These are phyloP conservation scores for Tinea semifulvella DNA, from an alignment of 2,888 invertebrate species.

Conservation along the genomic window DNA sequence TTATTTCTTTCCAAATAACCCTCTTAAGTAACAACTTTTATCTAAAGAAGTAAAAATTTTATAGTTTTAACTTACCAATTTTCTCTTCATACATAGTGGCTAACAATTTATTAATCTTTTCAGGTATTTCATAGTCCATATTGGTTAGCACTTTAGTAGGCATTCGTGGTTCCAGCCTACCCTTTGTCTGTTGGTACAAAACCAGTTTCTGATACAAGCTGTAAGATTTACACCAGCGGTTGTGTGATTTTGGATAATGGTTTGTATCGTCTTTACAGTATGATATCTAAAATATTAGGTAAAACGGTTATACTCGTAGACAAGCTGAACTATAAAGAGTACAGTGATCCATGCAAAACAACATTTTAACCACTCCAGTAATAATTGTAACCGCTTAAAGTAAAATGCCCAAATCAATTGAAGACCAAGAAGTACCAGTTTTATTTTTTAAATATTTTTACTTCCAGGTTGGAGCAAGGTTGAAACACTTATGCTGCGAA, in stretches of 20 bases:
- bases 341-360: no score
- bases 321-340: no score
- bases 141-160: slow-evolving; percentile 53
- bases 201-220: slow-evolving; percentile 69
- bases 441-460: no score
- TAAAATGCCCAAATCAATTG: no score
- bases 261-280: slow-evolving; percentile 57
- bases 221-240: slow-evolving; percentile 71
- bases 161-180: slow-evolving; percentile 65
- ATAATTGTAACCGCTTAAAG: no score
- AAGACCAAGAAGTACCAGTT: no score
- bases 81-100: slow-evolving; percentile 55
- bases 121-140: slow-evolving; percentile 34
- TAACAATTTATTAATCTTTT: slow-evolving; percentile 55
- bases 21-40: neutral
- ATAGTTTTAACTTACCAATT: slow-evolving; percentile 34
- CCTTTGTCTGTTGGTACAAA: slow-evolving; percentile 65
- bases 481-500: no score
- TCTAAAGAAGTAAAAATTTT: neutral
- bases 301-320: no score
- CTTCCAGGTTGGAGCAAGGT: no score
- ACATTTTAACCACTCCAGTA: no score
- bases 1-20: neutral
- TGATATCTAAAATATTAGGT: slow-evolving; percentile 60
- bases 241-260: slow-evolving; percentile 62